Conservation (phyloP, 2,113 vertebrate species). For the Paratilapia polleni region DNA sequence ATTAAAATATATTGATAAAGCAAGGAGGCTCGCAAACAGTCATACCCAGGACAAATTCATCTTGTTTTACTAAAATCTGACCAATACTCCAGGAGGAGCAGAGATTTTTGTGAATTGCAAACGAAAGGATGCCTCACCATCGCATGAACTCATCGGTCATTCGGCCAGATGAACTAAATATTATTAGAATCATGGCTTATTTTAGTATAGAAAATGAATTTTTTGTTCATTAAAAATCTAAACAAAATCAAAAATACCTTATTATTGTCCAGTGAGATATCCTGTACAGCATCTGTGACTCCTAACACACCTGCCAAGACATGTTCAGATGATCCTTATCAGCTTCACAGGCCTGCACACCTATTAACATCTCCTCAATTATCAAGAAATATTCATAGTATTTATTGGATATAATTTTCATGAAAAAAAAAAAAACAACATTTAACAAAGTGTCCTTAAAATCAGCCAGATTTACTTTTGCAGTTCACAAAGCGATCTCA, state of each 20-base stretch:
- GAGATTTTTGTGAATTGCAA: no score
- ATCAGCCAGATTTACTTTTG: fast-evolving
- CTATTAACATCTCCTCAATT: background rate
- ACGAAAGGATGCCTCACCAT: background rate
- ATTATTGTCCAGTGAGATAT: constrained; percentile 94
- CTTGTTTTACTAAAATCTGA: background rate
- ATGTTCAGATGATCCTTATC: background rate
- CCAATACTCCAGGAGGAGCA: background rate
- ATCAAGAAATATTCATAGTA: background rate
- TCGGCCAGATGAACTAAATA: background rate
- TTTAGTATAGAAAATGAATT: background rate
- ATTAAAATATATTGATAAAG: no score
- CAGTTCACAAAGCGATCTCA: no score
- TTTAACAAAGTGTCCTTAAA: no score
- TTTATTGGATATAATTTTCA: fast-evolving
- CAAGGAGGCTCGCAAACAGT: no score
- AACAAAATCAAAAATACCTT: constrained; percentile 81
- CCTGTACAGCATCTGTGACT: constrained; percentile 88
- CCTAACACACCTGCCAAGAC: constrained; percentile 82
- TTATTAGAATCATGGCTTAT: background rate
- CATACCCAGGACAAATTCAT: no score
- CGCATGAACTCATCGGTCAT: fast-evolving
- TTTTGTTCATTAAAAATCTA: no score
- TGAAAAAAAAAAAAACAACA: no score
- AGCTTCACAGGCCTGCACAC: background rate